A percentile compares a stretch with the other conserved stretches of the same genome.
These are phyloP conservation scores for Cryptotermes secundus DNA, from an alignment of 1,140 invertebrate genomes.

Conservation along the genomic window DNA sequence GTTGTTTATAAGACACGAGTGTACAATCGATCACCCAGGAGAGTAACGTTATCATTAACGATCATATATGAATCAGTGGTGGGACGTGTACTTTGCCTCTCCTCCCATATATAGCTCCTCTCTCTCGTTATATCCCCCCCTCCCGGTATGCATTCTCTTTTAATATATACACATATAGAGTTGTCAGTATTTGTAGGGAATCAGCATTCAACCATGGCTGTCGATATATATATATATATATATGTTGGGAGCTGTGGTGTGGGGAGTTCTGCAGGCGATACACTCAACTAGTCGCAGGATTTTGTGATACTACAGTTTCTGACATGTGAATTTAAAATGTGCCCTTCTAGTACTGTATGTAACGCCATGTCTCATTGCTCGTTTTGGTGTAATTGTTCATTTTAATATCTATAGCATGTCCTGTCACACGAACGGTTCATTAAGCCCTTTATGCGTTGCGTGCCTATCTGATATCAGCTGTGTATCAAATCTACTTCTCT, in stretches of 20 bases:
- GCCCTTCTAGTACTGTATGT: neutral
- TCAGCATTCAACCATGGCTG: conserved; percentile 3
- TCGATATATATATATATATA: conserved; percentile 13
- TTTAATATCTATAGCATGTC: neutral
- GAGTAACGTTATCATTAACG: neutral
- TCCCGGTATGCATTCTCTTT: neutral
- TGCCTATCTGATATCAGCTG: neutral
- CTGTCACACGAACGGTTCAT: neutral
- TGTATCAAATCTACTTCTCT: neutral
- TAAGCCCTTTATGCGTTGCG: neutral
- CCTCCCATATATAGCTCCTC: neutral
- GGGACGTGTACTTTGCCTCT: neutral
- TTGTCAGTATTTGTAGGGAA: neutral
- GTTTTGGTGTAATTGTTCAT: conserved; percentile 1
- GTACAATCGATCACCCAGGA: neutral
- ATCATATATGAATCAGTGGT: neutral
- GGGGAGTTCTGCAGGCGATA: neutral
- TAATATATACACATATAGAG: neutral
- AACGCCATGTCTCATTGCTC: neutral
- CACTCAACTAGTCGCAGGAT: neutral
- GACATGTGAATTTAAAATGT: neutral
- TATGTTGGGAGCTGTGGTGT: neutral
- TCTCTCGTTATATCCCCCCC: neutral
- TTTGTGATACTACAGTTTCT: neutral
- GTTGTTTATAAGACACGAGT: neutral